phyloP scores from a whole-genome alignment of 1,140 invertebrate genomes.

The Drosophila melanica region DNA sequence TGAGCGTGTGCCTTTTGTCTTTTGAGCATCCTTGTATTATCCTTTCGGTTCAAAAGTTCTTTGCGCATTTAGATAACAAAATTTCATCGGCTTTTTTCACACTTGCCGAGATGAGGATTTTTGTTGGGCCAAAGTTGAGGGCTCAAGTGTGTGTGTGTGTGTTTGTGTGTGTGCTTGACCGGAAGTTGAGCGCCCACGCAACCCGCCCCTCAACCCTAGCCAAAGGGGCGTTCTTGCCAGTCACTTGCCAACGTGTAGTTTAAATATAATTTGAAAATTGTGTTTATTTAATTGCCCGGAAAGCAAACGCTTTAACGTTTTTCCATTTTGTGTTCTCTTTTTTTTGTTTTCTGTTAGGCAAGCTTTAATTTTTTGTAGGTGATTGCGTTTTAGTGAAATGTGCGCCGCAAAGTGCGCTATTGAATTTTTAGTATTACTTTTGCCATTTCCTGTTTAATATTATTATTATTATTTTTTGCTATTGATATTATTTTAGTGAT shows the following conservation, averaged over 20 bases:
- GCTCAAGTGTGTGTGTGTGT: conserved; percentile 58
- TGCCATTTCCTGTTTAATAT: not conserved
- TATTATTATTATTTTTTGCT: not conserved
- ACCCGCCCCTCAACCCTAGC: conserved; percentile 13
- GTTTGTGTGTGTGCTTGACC: conserved; percentile 40
- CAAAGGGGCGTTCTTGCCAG: conserved; percentile 12
- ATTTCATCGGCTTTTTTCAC: conserved; percentile 78
- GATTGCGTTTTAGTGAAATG: conserved; percentile 59
- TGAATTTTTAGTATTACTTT: conserved; percentile 20
- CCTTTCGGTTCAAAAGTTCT: conserved; percentile 70
- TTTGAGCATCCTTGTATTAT: conserved; percentile 47
- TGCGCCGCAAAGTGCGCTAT: conserved; percentile 44
- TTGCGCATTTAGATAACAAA: conserved; percentile 76
- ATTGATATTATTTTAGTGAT: not conserved
- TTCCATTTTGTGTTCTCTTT: conserved; percentile 10
- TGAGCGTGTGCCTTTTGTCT: conserved; percentile 57
- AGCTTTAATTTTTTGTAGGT: conserved; percentile 57
- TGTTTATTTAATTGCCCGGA: conserved; percentile 81
- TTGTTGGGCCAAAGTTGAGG: conserved; percentile 53
- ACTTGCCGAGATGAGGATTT: conserved; percentile 40
- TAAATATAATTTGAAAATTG: conserved; percentile 83
- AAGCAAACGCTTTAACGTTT: conserved; percentile 51
- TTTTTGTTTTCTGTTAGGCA: not conserved
- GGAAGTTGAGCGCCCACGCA: conserved; percentile 62
- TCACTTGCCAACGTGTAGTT: conserved; percentile 58